phyloP scores from a whole-genome alignment of 2,113 vertebrate genomes.

The Hipposideros armiger region DNA sequence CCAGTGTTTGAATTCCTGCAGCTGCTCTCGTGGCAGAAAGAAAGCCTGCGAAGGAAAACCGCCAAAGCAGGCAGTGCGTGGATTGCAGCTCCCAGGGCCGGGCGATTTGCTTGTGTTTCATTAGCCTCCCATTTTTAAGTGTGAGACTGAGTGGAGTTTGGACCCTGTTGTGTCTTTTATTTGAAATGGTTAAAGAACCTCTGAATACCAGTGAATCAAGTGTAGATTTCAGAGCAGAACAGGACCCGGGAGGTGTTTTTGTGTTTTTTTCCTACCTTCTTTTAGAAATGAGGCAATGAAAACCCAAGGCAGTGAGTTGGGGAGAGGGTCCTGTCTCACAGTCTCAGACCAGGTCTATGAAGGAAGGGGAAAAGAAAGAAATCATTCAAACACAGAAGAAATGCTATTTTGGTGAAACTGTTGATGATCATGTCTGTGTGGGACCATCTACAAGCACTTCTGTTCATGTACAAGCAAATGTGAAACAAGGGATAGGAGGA shows the following conservation, averaged over 20 bases:
- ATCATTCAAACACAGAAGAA: neutral
- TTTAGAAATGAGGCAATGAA: neutral
- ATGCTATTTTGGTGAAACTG: neutral
- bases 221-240: neutral
- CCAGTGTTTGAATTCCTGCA: neutral
- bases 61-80: neutral
- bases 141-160: neutral
- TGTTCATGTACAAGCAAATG: neutral
- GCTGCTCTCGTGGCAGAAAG: neutral
- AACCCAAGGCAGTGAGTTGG: neutral
- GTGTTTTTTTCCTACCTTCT: neutral
- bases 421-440: neutral
- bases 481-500: too few relatives aligned
- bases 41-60: neutral
- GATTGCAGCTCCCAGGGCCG: rapidly evolving
- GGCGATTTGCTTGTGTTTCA: neutral
- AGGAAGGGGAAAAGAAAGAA: neutral
- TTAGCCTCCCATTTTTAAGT: neutral
- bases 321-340: neutral
- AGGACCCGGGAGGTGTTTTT: neutral
- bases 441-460: neutral
- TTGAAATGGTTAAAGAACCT: neutral
- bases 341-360: neutral
- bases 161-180: neutral
- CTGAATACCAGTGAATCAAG: neutral